phyloP scores from a whole-genome alignment of 2,113 vertebrate species.

The Chloropsis hardwickii region DNA sequence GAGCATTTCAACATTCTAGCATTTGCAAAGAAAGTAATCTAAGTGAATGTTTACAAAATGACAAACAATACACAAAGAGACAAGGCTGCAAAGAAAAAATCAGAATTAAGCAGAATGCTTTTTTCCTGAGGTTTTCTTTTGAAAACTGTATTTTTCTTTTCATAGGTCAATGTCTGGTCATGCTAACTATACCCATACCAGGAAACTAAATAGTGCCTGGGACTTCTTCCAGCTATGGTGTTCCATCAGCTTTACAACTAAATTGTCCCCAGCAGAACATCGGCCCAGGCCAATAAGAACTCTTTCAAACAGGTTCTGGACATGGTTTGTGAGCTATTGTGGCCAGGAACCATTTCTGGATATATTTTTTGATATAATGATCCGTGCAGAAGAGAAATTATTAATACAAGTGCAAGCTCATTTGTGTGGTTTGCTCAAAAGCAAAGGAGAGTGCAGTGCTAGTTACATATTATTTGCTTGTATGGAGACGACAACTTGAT shows the following conservation, averaged over 20 bases:
- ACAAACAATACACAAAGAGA: not conserved
- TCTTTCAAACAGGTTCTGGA: not conserved
- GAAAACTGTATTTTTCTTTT: not conserved
- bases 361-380: not conserved
- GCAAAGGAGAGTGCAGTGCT: rapidly evolving
- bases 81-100: not conserved
- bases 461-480: not conserved
- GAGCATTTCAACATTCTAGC: not conserved
- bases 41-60: not conserved
- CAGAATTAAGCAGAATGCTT: not conserved
- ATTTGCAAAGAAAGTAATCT: not conserved
- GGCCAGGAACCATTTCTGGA: not conserved
- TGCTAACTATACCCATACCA: not conserved
- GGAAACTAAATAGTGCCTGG: not conserved
- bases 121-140: not conserved
- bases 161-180: not conserved
- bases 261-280: not conserved
- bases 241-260: not conserved
- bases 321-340: not conserved
- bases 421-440: not conserved
- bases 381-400: not conserved
- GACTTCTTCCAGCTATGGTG: not conserved
- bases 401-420: not conserved
- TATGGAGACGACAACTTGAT: not conserved
- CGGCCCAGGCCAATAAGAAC: not conserved